A percentile compares a stretch with the other conserved stretches of the same genome.
Evolutionary conservation across 2,797 vertebrate genomes (phyloP).

Genomic region (Etheostoma nigrum): DNA sequence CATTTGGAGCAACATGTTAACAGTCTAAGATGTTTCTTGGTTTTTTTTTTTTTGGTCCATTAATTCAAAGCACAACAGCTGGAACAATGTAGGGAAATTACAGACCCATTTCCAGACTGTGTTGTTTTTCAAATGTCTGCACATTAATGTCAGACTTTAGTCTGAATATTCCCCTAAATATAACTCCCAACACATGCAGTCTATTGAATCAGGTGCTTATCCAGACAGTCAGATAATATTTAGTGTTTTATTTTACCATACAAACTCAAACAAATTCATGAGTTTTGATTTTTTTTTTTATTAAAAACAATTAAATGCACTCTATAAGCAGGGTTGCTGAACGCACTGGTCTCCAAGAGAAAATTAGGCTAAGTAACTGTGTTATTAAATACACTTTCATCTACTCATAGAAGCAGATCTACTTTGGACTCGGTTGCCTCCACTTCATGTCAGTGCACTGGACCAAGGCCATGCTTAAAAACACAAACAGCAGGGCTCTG

Average conservation of each 20-base stretch:
- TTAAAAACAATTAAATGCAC: constrained; percentile 11
- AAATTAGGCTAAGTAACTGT: neutral
- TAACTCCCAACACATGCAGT: constrained; percentile 33
- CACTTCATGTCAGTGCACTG: constrained; percentile 56
- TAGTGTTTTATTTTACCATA: constrained; percentile 8
- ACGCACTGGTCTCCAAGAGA: constrained; percentile 8
- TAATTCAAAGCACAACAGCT: constrained; percentile 60
- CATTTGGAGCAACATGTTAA: constrained; percentile 43
- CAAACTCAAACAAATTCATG: constrained; percentile 5
- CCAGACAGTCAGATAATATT: constrained; percentile 47
- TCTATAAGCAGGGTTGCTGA: constrained; percentile 14
- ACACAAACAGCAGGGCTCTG: constrained; percentile 84
- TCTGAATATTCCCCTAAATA: constrained; percentile 35
- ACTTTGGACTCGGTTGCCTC: constrained; percentile 41
- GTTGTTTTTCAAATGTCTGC: constrained; percentile 64
- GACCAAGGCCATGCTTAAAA: constrained; percentile 79
- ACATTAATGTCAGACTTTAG: constrained; percentile 55
- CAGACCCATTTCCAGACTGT: constrained; percentile 62
- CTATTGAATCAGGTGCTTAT: constrained; percentile 53
- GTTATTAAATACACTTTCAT: constrained; percentile 29
- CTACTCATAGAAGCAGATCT: constrained; percentile 36
- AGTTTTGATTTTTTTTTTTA: neutral
- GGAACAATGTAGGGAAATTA: constrained; percentile 77
- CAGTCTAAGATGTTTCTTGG: neutral
- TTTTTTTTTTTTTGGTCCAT: constrained; percentile 34